Evolutionary conservation across 2,797 vertebrate species (phyloP).

Genomic region (Sebastes ruberrimus): DNA sequence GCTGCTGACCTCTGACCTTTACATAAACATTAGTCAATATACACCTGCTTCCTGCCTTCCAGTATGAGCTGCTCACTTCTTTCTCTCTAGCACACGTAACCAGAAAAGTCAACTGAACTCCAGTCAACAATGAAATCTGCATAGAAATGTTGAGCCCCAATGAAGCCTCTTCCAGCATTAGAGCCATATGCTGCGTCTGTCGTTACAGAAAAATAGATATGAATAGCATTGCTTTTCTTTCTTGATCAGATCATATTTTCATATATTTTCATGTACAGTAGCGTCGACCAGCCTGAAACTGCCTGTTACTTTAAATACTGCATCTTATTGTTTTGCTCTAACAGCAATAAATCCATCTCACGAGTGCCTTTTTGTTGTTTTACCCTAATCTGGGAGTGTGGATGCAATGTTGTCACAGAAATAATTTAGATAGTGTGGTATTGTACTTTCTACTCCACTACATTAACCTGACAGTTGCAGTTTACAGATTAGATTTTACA

Average conservation of each 20-base stretch:
- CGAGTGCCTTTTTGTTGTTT: not conserved
- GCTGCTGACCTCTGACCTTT: conserved; percentile 1
- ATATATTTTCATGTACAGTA: not conserved
- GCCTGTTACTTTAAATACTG: no score
- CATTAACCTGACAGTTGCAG: no score
- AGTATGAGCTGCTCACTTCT: not conserved
- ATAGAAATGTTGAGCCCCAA: no score
- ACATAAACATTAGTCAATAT: not conserved
- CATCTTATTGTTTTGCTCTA: not conserved
- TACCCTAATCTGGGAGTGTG: not conserved
- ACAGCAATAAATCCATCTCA: not conserved
- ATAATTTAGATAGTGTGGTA: no score
- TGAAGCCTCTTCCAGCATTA: not conserved
- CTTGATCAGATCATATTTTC: not conserved
- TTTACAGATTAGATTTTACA: not conserved
- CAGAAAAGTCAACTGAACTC: not conserved
- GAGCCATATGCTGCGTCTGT: not conserved
- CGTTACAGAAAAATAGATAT: not conserved
- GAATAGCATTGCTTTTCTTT: not conserved
- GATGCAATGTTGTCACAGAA: not conserved
- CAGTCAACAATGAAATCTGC: not conserved
- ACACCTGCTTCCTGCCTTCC: not conserved
- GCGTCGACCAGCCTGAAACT: not conserved
- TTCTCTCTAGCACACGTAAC: not conserved
- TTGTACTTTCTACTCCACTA: no score